A percentile compares a stretch with the other conserved stretches of the same genome.
Evolutionary conservation across 2,888 invertebrate species (phyloP).

Genomic region (Acholoe squamosa): DNA sequence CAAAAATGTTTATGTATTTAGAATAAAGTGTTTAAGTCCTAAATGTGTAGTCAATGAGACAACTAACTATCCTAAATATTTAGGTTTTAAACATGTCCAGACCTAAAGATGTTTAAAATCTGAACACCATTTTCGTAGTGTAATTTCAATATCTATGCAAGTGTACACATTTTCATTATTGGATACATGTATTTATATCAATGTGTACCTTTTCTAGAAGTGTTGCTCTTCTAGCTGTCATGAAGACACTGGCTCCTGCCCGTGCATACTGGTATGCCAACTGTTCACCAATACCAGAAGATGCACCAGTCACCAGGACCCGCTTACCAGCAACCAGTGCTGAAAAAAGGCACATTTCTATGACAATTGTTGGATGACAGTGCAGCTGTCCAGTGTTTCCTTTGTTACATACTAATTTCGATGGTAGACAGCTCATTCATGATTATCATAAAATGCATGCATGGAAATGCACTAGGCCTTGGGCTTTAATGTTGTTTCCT

Average conservation of each 20-base stretch:
- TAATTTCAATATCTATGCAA: not conserved
- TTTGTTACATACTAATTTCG: not conserved
- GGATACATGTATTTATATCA: too few relatives aligned
- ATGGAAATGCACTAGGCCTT: too few relatives aligned
- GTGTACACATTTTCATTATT: too few relatives aligned
- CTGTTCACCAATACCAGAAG: constrained; percentile 57
- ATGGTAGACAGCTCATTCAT: not conserved
- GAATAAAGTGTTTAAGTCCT: too few relatives aligned
- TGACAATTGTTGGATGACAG: not conserved
- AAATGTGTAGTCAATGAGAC: too few relatives aligned
- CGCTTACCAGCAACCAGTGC: constrained; percentile 56
- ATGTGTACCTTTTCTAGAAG: constrained; percentile 60
- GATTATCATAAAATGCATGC: not conserved
- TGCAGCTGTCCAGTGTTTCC: not conserved
- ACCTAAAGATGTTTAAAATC: too few relatives aligned
- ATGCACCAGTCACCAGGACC: constrained; percentile 57
- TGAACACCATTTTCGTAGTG: not conserved
- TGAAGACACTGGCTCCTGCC: constrained; percentile 53
- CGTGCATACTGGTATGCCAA: constrained; percentile 47
- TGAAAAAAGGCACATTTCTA: not conserved
- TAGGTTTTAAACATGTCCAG: too few relatives aligned
- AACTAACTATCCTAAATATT: too few relatives aligned
- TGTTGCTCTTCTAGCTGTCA: constrained; percentile 57
- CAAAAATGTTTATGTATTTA: too few relatives aligned
- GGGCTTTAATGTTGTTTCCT: too few relatives aligned